Evolutionary conservation across 2,113 vertebrate genomes (phyloP).

Genomic region (human): DNA sequence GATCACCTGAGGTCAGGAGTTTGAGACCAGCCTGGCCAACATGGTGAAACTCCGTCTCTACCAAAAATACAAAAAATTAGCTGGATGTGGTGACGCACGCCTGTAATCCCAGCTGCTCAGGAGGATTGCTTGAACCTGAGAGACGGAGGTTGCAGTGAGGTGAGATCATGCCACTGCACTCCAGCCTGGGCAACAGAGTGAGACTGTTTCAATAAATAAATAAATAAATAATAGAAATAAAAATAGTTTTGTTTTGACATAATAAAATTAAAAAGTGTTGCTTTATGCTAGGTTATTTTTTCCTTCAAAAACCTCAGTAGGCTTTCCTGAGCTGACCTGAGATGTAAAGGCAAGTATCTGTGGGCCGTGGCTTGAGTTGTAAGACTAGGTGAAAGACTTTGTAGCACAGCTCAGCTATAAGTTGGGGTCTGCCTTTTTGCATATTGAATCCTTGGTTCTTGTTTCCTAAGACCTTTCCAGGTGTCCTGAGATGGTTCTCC

Average conservation of each 20-base stretch:
- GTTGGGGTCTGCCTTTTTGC: background rate
- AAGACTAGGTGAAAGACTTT: background rate
- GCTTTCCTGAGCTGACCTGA: background rate
- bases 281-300: background rate
- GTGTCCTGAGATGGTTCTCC: conserved; percentile 10
- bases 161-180: too few relatives aligned
- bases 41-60: too few relatives aligned
- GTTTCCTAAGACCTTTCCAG: conserved; percentile 56
- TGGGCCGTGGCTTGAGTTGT: background rate
- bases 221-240: too few relatives aligned
- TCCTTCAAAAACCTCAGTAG: background rate
- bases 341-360: background rate
- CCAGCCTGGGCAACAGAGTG: too few relatives aligned
- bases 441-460: background rate
- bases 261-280: background rate
- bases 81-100: too few relatives aligned
- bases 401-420: background rate
- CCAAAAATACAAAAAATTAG: too few relatives aligned
- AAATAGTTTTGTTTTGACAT: background rate
- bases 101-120: too few relatives aligned
- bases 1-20: too few relatives aligned
- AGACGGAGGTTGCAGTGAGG: too few relatives aligned
- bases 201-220: background rate
- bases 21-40: too few relatives aligned
- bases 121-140: too few relatives aligned